These are phyloP conservation scores for Rhynchonema sp. DNA, from an alignment of 2,888 invertebrate genomes.

Conservation along the genomic window DNA sequence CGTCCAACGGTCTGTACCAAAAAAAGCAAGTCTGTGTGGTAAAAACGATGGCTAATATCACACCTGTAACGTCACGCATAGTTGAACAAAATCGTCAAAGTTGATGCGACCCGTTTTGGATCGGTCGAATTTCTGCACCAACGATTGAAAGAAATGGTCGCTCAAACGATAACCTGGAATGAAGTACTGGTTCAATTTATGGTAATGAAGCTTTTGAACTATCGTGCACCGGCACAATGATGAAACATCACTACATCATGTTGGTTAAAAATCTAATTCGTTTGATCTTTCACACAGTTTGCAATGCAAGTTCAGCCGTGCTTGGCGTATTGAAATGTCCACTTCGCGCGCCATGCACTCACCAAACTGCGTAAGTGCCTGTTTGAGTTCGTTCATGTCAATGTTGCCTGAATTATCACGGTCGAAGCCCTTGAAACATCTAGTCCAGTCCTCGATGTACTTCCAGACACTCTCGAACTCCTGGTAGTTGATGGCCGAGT, in stretches of 20 bases:
- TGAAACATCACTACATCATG: too few relatives aligned
- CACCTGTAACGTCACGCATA: conserved; percentile 51
- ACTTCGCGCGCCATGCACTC: not conserved
- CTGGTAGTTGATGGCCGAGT: conserved; percentile 73
- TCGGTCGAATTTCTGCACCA: conserved; percentile 80
- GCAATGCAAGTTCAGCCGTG: too few relatives aligned
- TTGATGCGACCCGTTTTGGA: conserved; percentile 70
- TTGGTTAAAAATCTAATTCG: too few relatives aligned
- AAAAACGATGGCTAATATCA: too few relatives aligned
- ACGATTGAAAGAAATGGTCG: conserved; percentile 49
- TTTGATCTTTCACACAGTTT: too few relatives aligned
- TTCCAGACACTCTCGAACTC: conserved; percentile 93
- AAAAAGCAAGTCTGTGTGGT: too few relatives aligned
- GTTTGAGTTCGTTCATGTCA: conserved; percentile 67
- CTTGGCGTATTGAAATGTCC: too few relatives aligned
- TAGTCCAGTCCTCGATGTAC: conserved; percentile 93
- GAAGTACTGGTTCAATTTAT: too few relatives aligned
- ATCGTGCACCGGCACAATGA: too few relatives aligned
- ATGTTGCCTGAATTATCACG: conserved; percentile 69
- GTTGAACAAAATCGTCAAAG: conserved; percentile 96
- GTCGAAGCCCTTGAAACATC: conserved; percentile 80
- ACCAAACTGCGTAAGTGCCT: conserved; percentile 16
- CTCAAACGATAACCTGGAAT: not conserved
- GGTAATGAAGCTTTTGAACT: too few relatives aligned
- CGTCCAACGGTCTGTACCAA: too few relatives aligned